These are phyloP conservation scores for Zosterops borbonicus DNA, from an alignment of 2,113 vertebrate species.

Conservation along the genomic window DNA sequence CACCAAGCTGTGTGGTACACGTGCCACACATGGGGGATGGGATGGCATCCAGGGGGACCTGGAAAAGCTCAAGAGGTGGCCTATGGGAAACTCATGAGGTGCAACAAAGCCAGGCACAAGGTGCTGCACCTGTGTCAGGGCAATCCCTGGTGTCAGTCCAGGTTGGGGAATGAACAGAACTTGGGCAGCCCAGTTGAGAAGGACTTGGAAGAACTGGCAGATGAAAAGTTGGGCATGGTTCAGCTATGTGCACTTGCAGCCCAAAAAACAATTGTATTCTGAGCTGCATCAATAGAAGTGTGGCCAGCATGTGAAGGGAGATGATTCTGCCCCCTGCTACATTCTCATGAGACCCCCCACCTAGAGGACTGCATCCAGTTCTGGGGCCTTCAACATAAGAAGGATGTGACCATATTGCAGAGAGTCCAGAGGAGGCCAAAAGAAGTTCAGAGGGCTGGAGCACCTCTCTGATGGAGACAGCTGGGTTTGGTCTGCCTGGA, in stretches of 20 bases:
- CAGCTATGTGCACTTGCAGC: neutral
- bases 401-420: neutral
- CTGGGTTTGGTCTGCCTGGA: neutral
- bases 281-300: neutral
- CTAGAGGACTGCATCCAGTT: neutral
- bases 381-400: neutral
- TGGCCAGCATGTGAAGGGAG: neutral
- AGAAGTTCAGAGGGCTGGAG: neutral
- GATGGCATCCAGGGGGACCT: neutral
- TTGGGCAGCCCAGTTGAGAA: neutral
- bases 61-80: neutral
- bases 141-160: neutral
- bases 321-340: neutral
- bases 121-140: neutral
- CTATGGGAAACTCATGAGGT: neutral
- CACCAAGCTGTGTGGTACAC: neutral
- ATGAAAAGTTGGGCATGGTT: neutral
- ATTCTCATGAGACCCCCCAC: neutral
- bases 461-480: neutral
- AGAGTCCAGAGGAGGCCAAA: neutral
- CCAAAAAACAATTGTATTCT: fast-evolving
- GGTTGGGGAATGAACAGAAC: neutral
- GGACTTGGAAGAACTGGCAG: neutral
- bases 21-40: neutral
- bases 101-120: neutral